A percentile compares a stretch with the other conserved stretches of the same genome.
Evolutionary conservation across 1,140 invertebrate genomes (phyloP).

Genomic region (Cardiocondyla obscurior): DNA sequence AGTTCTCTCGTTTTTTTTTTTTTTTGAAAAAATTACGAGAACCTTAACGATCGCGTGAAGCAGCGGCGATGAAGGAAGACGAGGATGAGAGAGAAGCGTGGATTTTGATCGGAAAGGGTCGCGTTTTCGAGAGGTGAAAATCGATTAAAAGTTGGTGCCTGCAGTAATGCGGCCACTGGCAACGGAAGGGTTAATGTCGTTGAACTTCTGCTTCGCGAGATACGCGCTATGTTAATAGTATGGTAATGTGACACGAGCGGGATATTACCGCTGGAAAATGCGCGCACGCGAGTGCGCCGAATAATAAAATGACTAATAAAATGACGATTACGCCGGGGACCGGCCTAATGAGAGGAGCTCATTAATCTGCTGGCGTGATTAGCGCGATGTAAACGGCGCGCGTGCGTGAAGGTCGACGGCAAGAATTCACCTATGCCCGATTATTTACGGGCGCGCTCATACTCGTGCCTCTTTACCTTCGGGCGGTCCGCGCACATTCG

Average conservation of each 20-base stretch:
- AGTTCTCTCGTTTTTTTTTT: neutral
- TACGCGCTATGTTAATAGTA: conserved; percentile 52
- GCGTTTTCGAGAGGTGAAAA: neutral
- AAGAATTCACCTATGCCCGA: conserved; percentile 55
- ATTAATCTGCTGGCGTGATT: conserved; percentile 52
- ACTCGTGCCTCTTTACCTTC: conserved; percentile 47
- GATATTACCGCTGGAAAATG: conserved; percentile 52
- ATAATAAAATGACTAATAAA: conserved; percentile 56
- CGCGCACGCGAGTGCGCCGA: neutral
- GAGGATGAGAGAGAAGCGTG: neutral
- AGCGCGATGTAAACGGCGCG: conserved; percentile 52
- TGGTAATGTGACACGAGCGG: conserved; percentile 51
- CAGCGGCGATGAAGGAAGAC: neutral
- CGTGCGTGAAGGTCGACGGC: conserved; percentile 29
- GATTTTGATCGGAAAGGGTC: neutral
- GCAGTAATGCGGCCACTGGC: neutral
- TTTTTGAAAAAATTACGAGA: neutral
- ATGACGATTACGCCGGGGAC: conserved; percentile 38
- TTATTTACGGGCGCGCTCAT: conserved; percentile 49
- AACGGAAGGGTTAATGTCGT: conserved; percentile 28
- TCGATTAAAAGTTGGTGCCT: conserved; percentile 1
- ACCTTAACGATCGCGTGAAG: neutral
- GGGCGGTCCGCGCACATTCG: conserved; percentile 34
- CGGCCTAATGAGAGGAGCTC: conserved; percentile 41
- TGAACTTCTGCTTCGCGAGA: conserved; percentile 31